A percentile compares a stretch with the other conserved stretches of the same genome.
phyloP scores from a whole-genome alignment of 2,113 vertebrate genomes.

The Mixornis gularis region DNA sequence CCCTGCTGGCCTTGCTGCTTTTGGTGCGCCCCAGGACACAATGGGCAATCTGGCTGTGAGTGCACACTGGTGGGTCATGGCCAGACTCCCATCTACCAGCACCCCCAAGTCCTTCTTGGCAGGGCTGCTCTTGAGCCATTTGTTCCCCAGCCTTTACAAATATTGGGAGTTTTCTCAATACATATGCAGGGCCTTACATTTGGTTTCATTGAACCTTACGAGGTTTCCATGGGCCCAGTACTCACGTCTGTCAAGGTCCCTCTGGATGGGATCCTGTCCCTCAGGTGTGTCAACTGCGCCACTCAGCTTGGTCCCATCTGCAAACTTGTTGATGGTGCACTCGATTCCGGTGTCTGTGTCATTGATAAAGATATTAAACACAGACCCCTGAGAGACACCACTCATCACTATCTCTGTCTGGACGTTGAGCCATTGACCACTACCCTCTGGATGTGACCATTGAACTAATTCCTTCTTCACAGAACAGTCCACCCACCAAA shows the following conservation, averaged over 20 bases:
- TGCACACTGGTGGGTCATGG: neutral
- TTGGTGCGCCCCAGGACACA: neutral
- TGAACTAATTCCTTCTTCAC: neutral
- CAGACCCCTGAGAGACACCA: neutral
- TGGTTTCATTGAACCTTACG: neutral
- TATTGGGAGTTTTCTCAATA: neutral
- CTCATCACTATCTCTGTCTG: too few relatives aligned
- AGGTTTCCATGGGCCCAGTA: neutral
- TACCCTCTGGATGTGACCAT: neutral
- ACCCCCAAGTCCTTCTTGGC: neutral
- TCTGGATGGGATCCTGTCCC: neutral
- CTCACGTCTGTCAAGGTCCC: neutral
- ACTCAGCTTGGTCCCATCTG: neutral
- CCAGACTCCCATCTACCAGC: neutral
- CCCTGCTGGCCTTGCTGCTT: neutral
- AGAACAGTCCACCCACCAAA: neutral
- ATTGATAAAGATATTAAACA: neutral
- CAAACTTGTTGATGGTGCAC: neutral
- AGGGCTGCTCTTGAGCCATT: neutral
- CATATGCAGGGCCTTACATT: neutral
- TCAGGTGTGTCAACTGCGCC: neutral
- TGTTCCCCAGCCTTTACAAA: neutral
- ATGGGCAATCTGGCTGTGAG: neutral
- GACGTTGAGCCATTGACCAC: neutral
- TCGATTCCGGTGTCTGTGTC: rapidly evolving